Base-by-base conservation (phyloP, 2,888 invertebrate genomes). In the Phaedon cochleariae region DNA sequence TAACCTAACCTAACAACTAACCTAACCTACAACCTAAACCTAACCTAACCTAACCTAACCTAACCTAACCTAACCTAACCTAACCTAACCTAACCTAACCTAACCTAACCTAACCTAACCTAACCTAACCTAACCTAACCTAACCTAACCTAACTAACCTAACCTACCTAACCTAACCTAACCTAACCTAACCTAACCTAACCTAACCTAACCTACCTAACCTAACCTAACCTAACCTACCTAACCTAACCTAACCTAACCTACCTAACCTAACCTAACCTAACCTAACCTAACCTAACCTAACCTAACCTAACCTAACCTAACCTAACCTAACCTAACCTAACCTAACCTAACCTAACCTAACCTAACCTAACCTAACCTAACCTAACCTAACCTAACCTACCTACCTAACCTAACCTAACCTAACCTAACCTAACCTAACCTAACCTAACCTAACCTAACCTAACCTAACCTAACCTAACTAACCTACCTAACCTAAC, bases 161-260 rank as follows among this genome's bases (percentile, higher is more conserved):
- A 64, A 67, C 66, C 66, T 58, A 63, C 66, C 66, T 64, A 66
- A 66, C 66, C 59, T 64, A 59, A 65, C 62, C 65, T 63, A 58
- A 65, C 58, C 65, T 63, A 62, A 62, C 65, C 34, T 57, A 57
- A 52, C 66, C 62, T 58, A 63, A 66, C 62, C 66, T 58, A 63
- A 62, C 65, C 62, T 55, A 62, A 62, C 65, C 65, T 54, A 63
- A 65, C 61, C 65, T 63, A 65, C 64, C 62, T 59, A 59, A 63
- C 58, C 66, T 59, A 41, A 66, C 57, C 66, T 52, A 66, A 64
- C 62, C 54, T 64, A 66, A 63, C 62, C 63, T 66, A 64, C 63
- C 59, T 63, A 66, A 64, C 62, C 62, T 66, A 58, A 66, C 66
- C 66, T 66, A 63, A 66, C 66, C 66, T 63, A 66, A 63, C 66